Conservation (phyloP, 2,888 invertebrate genomes). For the Teleogryllus oceanicus region DNA sequence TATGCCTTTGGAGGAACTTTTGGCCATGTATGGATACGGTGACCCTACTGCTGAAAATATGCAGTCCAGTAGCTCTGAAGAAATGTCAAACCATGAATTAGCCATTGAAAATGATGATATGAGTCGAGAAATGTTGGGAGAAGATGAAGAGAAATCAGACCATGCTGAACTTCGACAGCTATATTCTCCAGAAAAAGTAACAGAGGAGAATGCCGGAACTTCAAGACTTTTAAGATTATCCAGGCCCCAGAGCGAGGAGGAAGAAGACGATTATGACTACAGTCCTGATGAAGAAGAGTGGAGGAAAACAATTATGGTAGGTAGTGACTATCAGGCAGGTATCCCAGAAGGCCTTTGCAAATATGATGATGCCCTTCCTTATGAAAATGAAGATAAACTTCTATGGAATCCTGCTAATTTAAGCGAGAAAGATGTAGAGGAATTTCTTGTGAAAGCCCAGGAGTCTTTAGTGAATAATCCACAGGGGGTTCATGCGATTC, state of each 20-base stretch:
- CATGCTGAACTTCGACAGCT: constrained; percentile 54
- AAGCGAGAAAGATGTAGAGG: constrained; percentile 69
- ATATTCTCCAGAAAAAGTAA: constrained; percentile 48
- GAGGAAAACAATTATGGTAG: constrained; percentile 91
- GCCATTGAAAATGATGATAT: constrained; percentile 40
- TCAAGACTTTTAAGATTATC: constrained; percentile 60
- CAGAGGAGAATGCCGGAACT: constrained; percentile 38
- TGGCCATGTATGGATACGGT: constrained; percentile 82
- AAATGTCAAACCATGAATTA: constrained; percentile 46
- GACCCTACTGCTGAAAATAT: constrained; percentile 38
- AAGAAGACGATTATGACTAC: constrained; percentile 78
- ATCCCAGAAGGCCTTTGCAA: constrained; percentile 88
- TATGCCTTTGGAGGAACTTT: constrained; percentile 90
- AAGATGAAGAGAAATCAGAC: constrained; percentile 39
- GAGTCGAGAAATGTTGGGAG: constrained; percentile 48
- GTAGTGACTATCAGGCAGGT: constrained; percentile 87
- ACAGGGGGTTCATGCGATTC: constrained; percentile 56
- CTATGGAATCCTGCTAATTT: constrained; percentile 86
- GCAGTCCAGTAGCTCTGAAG: constrained; percentile 47
- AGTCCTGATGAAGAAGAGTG: constrained; percentile 83
- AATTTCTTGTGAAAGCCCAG: constrained; percentile 64
- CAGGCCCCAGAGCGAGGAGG: constrained; percentile 72
- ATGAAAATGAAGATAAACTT: constrained; percentile 92
- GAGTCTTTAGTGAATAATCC: constrained; percentile 44
- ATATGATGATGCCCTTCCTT: constrained; percentile 90